Evolutionary conservation across 1,140 invertebrate genomes (phyloP), one percentile per base, ranked within the genome.

Genomic region (Lasioglossum albipes): DNA sequence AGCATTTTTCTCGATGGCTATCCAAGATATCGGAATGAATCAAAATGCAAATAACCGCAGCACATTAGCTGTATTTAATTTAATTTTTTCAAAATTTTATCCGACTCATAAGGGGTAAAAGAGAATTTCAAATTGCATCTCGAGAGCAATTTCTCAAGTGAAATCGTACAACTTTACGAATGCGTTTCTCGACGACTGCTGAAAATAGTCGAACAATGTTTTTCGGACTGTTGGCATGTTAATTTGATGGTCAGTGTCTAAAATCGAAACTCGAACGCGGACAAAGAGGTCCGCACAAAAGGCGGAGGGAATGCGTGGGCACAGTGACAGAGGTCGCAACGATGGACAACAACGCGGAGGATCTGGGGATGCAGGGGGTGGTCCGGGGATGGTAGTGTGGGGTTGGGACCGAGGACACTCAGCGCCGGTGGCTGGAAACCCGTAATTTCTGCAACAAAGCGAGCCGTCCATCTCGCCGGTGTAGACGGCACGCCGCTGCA

Each of bases 381-480:
- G 36, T 22, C 52, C 49, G 0, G 52, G 45, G 54, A 31, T 16
- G 20, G 20, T 22, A 62, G 27, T 27, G 12, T 13, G 20, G 36
- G 76, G 59, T 36, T 12, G 52, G 54, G 41, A 36, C 36, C 65
- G 45, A 67, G 27, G 66, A 41, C 74, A 61, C 59, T 71, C 68
- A 27, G 66, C 66, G 41, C 59, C 68, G 76, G 74, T 71, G 75
- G 68, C 80, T 85, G 86, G 87, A 89, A 89, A 88, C 84, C 79
- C 66, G 87, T 89, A 89, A 89, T 89, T 89, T 89, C 88, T 89
- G 70, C 84, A 87, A 89, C 88, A 89, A 89, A 89, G 88, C 87
- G 76, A 85, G 79, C 82, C 86, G 86, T 89, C 84, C 81, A 89
- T 89, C 86, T 89, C 85, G 52, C 54, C 75, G 52, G 66, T 65